Evolutionary conservation across 2,888 invertebrate species (phyloP), one percentile per base, ranked within the genome.

Genomic region (Dioctria linearis): DNA sequence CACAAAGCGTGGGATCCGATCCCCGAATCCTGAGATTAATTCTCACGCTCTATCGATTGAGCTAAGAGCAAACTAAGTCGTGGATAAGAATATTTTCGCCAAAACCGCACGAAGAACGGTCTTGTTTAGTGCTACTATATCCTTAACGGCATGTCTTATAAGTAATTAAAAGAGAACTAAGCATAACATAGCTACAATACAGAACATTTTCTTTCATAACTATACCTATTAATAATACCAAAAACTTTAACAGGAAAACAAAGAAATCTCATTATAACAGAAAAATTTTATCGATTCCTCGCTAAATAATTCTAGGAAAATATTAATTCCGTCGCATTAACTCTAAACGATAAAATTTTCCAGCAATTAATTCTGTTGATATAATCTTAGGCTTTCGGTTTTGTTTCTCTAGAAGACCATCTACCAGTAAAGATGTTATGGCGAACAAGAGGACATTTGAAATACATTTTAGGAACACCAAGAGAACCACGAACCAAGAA

Each of bases 321-420:
- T 83, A 83, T 84, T 85, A 83, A 84, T 83, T 83, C 83, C 83
- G 78, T 80, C 78, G 83, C 80, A 84, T 82, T 84, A 83, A 83
- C 81, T 83, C 83, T 81, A 67, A 69, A 82, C 81, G 82, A 84
- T 83, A 81, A 83, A 83, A 81, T 82, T 80, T 81, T 83, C 81
- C 79, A 82, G 81, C 81, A 81, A 82, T 82, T 82, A 82, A 82
- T 82, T 82, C 80, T 75, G 66, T 63, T 79, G 49, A 46, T 71
- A 79, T 69, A 69, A 71, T 61, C 61, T 71, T 71, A 61, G 43
- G 78, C 71, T 79, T 78, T 75, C 63, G 80, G 37, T 82, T 81
- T 81, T 46, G 63, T 79, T 63, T 76, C 69, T 25, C 25, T 13
- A 42, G 40, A 63, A 57, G 40, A 37, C 63, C 73, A 76, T 59